Evolutionary conservation across 2,113 vertebrate species (phyloP).

Genomic region (Oryzias woworae): DNA sequence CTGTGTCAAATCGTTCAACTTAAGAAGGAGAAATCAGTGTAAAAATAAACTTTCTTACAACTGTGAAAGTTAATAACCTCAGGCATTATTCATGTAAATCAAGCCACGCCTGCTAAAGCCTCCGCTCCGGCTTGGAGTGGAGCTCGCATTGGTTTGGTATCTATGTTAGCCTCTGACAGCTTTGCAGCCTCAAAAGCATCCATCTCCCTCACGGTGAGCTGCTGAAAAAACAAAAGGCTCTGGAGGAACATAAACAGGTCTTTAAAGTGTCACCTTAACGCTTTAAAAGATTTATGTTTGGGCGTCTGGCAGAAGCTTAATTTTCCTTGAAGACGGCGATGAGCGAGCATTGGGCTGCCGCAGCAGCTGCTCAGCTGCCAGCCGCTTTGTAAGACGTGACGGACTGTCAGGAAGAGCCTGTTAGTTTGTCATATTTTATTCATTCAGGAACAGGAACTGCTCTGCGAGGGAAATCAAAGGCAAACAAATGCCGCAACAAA

Average conservation of each 20-base stretch:
- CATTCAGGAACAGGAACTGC: neutral
- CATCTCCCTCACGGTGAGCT: conserved; percentile 25
- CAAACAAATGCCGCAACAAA: neutral
- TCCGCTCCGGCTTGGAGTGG: no score
- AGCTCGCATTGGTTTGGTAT: neutral
- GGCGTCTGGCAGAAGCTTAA: neutral
- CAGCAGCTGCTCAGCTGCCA: conserved; percentile 4
- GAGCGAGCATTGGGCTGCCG: neutral
- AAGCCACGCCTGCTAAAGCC: neutral
- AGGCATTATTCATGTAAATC: conserved; percentile 32
- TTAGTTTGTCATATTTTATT: conserved; percentile 6
- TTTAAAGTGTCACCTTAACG: conserved; percentile 35
- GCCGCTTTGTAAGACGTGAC: neutral
- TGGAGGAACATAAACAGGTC: conserved; percentile 4
- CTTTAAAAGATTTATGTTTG: neutral
- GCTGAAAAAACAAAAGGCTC: conserved; percentile 12
- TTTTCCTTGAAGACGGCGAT: conserved; percentile 2
- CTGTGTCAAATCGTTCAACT: neutral
- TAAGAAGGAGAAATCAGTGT: neutral
- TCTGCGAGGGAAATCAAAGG: neutral
- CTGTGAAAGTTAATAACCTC: neutral
- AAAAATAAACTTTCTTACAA: conserved; percentile 25
- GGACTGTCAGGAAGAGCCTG: neutral
- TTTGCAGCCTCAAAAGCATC: conserved; percentile 10
- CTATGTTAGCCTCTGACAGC: conserved; percentile 13